These are phyloP conservation scores for Pocillopora verrucosa DNA, from an alignment of 64 coral and sea anemone species.

Conservation along the genomic window DNA sequence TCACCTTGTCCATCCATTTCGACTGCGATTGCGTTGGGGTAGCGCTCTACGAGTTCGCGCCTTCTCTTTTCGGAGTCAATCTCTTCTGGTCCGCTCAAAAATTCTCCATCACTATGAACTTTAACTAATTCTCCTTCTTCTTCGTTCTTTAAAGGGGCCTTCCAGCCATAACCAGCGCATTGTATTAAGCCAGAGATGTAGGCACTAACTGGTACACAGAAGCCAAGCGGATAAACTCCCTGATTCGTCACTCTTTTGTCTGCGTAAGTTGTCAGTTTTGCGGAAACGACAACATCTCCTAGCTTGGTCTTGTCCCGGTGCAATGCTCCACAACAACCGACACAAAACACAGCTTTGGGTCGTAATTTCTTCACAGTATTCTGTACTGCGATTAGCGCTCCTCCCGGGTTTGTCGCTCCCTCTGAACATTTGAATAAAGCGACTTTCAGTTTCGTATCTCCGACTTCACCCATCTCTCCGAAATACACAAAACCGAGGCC, in stretches of 20 bases:
- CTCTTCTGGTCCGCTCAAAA: constrained; percentile 51
- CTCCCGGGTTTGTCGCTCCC: neutral
- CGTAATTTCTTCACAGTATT: neutral
- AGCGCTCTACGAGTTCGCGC: constrained; percentile 12
- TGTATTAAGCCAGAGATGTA: neutral
- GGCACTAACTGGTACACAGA: neutral
- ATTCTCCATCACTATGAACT: constrained; percentile 13
- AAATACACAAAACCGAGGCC: constrained; percentile 17
- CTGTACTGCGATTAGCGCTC: neutral
- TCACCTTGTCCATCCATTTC: constrained; percentile 61
- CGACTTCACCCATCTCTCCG: neutral
- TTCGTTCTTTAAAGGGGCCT: constrained; percentile 23
- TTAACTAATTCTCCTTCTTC: neutral
- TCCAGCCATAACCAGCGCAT: constrained; percentile 31
- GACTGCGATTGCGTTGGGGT: constrained; percentile 38
- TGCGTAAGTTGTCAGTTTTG: constrained; percentile 25
- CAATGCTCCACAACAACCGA: constrained; percentile 2
- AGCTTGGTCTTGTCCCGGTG: constrained; percentile 19
- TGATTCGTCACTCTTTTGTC: neutral
- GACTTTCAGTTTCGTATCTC: neutral
- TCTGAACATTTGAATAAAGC: constrained; percentile 25
- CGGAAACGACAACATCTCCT: constrained; percentile 20
- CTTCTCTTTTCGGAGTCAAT: neutral
- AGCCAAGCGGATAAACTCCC: neutral
- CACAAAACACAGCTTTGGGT: constrained; percentile 17